Evolutionary conservation across 2,888 invertebrate species (phyloP).

Genomic region (Apodemia mormo): DNA sequence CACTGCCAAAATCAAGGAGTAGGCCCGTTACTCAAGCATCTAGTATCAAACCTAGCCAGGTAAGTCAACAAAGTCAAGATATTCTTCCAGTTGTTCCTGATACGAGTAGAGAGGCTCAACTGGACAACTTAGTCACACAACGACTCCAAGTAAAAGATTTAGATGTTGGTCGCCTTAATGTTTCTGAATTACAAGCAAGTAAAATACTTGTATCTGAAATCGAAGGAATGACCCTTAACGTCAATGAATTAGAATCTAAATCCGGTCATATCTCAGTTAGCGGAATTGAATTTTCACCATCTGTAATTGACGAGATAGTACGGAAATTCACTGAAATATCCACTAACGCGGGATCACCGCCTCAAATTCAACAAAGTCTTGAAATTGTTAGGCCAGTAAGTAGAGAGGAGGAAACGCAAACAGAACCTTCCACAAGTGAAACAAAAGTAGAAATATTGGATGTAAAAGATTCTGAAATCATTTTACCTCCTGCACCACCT

Average conservation of each 20-base stretch:
- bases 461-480: conserved; percentile 31
- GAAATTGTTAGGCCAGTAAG: conserved; percentile 53
- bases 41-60: conserved; percentile 1
- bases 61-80: conserved; percentile 41
- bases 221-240: conserved; percentile 87
- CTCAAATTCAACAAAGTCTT: conserved; percentile 38
- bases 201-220: conserved; percentile 91
- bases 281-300: conserved; percentile 85
- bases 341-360: conserved; percentile 45
- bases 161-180: conserved; percentile 89
- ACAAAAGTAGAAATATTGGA: neutral
- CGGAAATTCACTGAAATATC: conserved; percentile 77
- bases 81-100: conserved; percentile 63
- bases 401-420: conserved; percentile 71
- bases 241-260: conserved; percentile 87
- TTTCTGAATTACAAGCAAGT: conserved; percentile 89
- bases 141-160: conserved; percentile 87
- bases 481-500: conserved; percentile 37
- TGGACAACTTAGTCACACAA: conserved; percentile 80
- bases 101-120: conserved; percentile 59
- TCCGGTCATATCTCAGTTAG: conserved; percentile 85
- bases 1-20: conserved; percentile 63
- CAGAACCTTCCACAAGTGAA: conserved; percentile 45
- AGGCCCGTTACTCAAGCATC: conserved; percentile 36
- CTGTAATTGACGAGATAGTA: conserved; percentile 85